Percentiles rank a stretch among this genome's conserved stretches.
phyloP scores from a whole-genome alignment of 2,113 vertebrate genomes.

The Amphiprion percula region DNA sequence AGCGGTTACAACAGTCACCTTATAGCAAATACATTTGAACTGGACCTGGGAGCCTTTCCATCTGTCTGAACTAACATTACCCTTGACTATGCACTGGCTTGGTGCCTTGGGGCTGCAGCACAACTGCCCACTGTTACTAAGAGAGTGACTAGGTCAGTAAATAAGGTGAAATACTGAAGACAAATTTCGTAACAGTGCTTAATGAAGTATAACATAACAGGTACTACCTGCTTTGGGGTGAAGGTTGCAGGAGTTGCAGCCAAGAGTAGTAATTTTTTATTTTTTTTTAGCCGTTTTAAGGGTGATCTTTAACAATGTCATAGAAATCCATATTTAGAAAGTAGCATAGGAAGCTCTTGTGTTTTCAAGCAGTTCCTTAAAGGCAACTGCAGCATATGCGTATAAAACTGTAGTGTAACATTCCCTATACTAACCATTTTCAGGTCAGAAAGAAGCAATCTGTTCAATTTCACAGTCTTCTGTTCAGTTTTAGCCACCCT shows the following conservation, averaged over 20 bases:
- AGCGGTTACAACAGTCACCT: not conserved
- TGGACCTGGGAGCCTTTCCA: not conserved
- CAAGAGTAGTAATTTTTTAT: conserved; percentile 14
- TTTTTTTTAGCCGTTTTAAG: conserved; percentile 3
- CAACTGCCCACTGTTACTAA: conserved; percentile 8
- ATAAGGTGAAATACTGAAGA: conserved; percentile 13
- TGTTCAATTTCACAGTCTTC: conserved; percentile 31
- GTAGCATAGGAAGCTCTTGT: not conserved
- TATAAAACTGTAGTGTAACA: not conserved
- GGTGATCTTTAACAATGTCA: not conserved
- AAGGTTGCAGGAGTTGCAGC: conserved; percentile 15
- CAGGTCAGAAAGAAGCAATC: conserved; percentile 13
- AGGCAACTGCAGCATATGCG: not conserved
- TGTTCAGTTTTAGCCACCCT: not conserved
- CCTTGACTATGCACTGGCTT: not conserved
- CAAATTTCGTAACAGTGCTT: conserved; percentile 18
- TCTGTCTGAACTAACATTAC: not conserved
- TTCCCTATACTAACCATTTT: not conserved
- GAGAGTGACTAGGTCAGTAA: conserved; percentile 12
- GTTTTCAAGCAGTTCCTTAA: conserved; percentile 2
- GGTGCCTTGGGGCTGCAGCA: conserved; percentile 21
- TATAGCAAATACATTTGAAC: not conserved
- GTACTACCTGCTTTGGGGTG: conserved; percentile 35
- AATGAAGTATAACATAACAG: conserved; percentile 23
- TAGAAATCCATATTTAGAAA: not conserved